Percentiles rank a stretch among this genome's conserved stretches.
Conservation (phyloP, 2,888 invertebrate species). For the Drosophila emarginata region DNA sequence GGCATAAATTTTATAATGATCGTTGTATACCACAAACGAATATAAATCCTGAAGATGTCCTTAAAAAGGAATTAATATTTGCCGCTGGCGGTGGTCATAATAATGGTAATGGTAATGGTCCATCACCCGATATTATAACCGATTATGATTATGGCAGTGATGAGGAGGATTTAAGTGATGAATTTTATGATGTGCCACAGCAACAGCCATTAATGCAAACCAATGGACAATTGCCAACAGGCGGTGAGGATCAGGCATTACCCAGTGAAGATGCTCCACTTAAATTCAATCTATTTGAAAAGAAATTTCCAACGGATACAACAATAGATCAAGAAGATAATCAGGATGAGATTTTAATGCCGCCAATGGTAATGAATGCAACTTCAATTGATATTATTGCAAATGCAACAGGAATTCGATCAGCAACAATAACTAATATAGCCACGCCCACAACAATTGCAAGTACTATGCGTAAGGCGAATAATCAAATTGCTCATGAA, state of each 20-base stretch:
- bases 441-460: conserved; percentile 17
- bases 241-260: conserved; percentile 57
- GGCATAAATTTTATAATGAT: conserved; percentile 75
- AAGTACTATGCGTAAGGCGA: conserved; percentile 29
- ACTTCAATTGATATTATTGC: neutral
- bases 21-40: conserved; percentile 80
- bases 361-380: neutral
- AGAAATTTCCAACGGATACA: conserved; percentile 71
- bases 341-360: conserved; percentile 2
- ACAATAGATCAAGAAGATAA: too few relatives aligned
- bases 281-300: conserved; percentile 81
- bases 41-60: conserved; percentile 70
- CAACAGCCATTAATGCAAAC: conserved; percentile 21
- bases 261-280: conserved; percentile 79
- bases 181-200: conserved; percentile 32
- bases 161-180: conserved; percentile 59
- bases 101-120: neutral
- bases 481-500: conserved; percentile 6
- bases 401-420: conserved; percentile 12
- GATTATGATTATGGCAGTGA: conserved; percentile 74
- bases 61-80: conserved; percentile 70
- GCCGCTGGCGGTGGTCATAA: conserved; percentile 23
- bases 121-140: conserved; percentile 18
- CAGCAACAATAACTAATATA: conserved; percentile 25
- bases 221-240: conserved; percentile 6